phyloP scores from a whole-genome alignment of 1,140 invertebrate species.

The Drosophila auraria region DNA sequence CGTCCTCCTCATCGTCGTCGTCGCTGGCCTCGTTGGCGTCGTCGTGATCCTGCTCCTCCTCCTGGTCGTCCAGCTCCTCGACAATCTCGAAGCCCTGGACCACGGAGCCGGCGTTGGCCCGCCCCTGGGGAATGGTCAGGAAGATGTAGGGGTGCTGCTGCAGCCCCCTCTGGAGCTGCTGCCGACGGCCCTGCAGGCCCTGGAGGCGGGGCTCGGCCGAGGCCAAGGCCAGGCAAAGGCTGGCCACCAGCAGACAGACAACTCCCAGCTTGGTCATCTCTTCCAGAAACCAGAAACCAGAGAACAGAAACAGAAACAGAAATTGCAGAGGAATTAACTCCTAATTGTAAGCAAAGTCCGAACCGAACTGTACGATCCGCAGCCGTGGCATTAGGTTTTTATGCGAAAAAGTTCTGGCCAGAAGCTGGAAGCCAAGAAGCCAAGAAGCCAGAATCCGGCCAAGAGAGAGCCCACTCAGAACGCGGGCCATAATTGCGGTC shows the following conservation, averaged over 20 bases:
- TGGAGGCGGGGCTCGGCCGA: constrained; percentile 62
- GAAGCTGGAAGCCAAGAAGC: constrained; percentile 9
- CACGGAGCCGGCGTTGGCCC: constrained; percentile 65
- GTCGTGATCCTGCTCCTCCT: constrained; percentile 26
- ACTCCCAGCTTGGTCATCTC: constrained; percentile 65
- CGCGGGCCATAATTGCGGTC: constrained; percentile 71
- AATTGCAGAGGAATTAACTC: constrained; percentile 28
- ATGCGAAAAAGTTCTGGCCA: constrained; percentile 74
- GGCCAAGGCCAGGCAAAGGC: constrained; percentile 47
- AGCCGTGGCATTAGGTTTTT: constrained; percentile 69
- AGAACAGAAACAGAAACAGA: constrained; percentile 8
- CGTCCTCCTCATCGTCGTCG: constrained; percentile 42
- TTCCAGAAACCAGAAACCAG: background rate
- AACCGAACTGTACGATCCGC: constrained; percentile 70
- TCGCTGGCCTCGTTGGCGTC: background rate
- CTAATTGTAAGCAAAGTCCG: constrained; percentile 81
- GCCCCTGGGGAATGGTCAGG: constrained; percentile 64
- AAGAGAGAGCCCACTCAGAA: constrained; percentile 52
- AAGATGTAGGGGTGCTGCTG: constrained; percentile 70
- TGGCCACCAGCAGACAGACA: constrained; percentile 45
- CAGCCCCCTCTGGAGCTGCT: constrained; percentile 22
- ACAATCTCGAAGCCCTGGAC: constrained; percentile 70
- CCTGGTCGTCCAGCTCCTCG: constrained; percentile 42
- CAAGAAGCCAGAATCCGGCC: constrained; percentile 10
- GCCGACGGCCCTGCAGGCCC: constrained; percentile 27